Base-by-base conservation (phyloP, 1,140 invertebrate species). In the Zaprionus camerounensis region DNA sequence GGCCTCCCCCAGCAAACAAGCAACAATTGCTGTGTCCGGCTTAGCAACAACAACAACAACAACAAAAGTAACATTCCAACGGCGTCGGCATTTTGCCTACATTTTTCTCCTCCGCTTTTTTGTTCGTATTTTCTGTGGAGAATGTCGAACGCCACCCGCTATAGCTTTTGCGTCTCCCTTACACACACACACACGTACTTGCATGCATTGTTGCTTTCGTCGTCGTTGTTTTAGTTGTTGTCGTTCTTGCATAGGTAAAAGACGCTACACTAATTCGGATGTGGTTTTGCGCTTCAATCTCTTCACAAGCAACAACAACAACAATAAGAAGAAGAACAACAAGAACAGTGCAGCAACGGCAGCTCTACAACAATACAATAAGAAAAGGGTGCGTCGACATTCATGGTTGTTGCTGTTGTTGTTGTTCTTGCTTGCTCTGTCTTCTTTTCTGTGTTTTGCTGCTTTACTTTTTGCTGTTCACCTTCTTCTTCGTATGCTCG, bases 351-450 rank as follows among this genome's bases (percentile, higher is more conserved):
- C 26, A 56, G 24, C 24, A 56, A 56, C 53, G 24, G 22, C 46
- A 51, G 46, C 46, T 12, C 46, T 51, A 34, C 49, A 71, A 66
- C 17, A 67, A 61, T 49, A 77, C 70, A 74, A 80, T 78, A 88
- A 85, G 79, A 88, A 90, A 90, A 88, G 85, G 85, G 85, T 88
- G 85, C 85, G 81, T 80, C 81, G 78, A 81, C 84, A 87, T 83
- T 86, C 63, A 72, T 69, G 69, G 84, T 71, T 85, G 71, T 28
- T 28, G 24, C 22, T 22, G 3, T 31, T 7, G 28, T 81, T 72
- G 63, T 84, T 83, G 59, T 36, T 66, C 28, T 76, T 76, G 62
- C 62, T 69, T 70, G 55, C 53, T 51, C 61, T 75, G 72, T 80
- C 69, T 83, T 77, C 69, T 74, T 63, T 69, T 76, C 49, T 70